Evolutionary conservation across 2,888 invertebrate species (phyloP), one percentile per base, ranked within the genome.

Genomic region (Trichopoda pennipes): DNA sequence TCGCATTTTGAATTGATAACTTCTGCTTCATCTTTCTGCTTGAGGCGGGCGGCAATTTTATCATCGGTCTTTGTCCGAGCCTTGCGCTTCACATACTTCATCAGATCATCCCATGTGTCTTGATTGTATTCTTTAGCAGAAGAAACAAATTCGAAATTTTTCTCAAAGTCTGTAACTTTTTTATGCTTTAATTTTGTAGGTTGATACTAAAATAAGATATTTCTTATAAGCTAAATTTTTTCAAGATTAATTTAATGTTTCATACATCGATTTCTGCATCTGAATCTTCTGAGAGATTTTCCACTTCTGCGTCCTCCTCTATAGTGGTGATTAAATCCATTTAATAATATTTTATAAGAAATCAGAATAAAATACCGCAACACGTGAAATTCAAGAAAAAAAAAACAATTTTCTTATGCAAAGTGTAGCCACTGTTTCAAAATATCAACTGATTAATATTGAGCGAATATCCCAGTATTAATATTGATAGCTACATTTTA

Each of bases 11-110:
- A 92, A 60, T 92, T 93, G 3, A 92, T 92, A 60, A 92, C 92
- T 32, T 61, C 77, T 3, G 85, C 86, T 14, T 92, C 91, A 73
- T 92, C 92, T 2, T 92, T 89, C 84, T 92, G 90, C 86, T 92
- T 91, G 64, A 94, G 88, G 0, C 93, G 91, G 85, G 93, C 93
- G 51, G 93, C 93, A 85, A 97, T 97, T 92, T 96, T 96, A 84
- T 97, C 97, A 90, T 97, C 97, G 1, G 96, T 93, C 86, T 96
- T 96, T 17, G 94, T 94, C 86, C 95, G 95, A 0, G 94, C 95
- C 91, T 96, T 96, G 44, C 96, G 93, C 87, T 95, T 95, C 0
- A 96, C 93, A 90, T 96, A 96, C 87, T 95, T 96, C 87, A 94
- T 94, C 28, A 96, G 88, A 91, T 96, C 94, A 89, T 95, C 94